Percentiles rank a stretch among this genome's conserved stretches.
These are phyloP conservation scores for Hystrix cristata DNA, from an alignment of 2,113 vertebrate genomes.

Conservation along the genomic window DNA sequence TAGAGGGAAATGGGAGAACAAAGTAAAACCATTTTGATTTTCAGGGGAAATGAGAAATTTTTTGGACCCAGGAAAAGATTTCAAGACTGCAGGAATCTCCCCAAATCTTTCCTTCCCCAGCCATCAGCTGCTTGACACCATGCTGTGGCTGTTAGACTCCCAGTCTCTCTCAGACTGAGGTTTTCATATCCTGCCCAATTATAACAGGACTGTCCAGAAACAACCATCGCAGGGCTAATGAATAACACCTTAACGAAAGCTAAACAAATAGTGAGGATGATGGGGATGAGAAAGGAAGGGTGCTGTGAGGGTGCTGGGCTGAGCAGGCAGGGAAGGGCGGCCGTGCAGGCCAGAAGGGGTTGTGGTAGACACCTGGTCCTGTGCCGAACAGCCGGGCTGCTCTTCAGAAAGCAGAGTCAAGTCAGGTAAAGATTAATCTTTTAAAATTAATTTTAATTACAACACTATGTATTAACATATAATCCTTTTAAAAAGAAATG, in stretches of 20 bases:
- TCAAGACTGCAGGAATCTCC: neutral
- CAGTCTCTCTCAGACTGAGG: neutral
- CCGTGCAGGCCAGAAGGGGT: neutral
- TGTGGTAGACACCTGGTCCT: rapidly evolving
- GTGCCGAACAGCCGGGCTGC: neutral
- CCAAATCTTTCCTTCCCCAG: neutral
- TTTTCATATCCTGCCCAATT: neutral
- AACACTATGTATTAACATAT: neutral
- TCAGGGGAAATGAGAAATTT: neutral
- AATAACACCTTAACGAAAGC: neutral
- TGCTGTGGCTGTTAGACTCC: neutral
- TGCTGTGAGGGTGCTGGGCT: neutral
- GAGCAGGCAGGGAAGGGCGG: neutral
- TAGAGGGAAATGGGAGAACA: neutral
- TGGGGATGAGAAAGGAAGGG: neutral
- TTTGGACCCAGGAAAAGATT: neutral
- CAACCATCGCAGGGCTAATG: neutral
- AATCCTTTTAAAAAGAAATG: neutral
- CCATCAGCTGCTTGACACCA: neutral
- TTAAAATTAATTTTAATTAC: neutral
- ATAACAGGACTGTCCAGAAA: neutral
- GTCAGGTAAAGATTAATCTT: neutral
- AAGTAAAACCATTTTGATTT: neutral
- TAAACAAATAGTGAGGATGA: slow-evolving; percentile 26
- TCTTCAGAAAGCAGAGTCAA: neutral